These are phyloP conservation scores for Sinocyclocheilus grahami DNA, from an alignment of 2,113 vertebrate species.

Conservation along the genomic window DNA sequence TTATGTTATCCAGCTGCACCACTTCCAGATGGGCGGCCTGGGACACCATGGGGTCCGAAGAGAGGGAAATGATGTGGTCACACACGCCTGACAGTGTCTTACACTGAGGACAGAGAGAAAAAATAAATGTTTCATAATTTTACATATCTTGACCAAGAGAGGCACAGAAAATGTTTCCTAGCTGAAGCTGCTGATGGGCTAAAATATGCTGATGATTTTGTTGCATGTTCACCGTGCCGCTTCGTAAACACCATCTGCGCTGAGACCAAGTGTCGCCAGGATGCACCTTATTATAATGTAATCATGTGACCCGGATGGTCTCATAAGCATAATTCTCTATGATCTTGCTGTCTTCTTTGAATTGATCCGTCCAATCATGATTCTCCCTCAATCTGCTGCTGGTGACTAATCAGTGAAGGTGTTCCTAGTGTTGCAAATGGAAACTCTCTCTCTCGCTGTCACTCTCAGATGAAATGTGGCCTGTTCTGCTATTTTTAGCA, in stretches of 20 bases:
- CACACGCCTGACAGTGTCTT: constrained; percentile 94
- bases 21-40: constrained; percentile 94
- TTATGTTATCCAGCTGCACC: constrained; percentile 89
- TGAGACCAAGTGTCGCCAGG: constrained; percentile 7
- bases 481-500: constrained; percentile 55
- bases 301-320: constrained; percentile 29
- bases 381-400: constrained; percentile 20
- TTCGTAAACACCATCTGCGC: constrained; percentile 55
- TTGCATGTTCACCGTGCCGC: constrained; percentile 37
- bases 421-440: not conserved
- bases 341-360: not conserved
- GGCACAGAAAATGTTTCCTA: not conserved
- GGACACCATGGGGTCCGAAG: constrained; percentile 90
- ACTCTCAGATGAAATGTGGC: constrained; percentile 30
- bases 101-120: constrained; percentile 76
- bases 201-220: constrained; percentile 52
- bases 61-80: constrained; percentile 91
- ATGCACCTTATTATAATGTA: constrained; percentile 40
- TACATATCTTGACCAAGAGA: not conserved
- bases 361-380: not conserved
- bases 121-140: not conserved
- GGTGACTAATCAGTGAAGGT: constrained; percentile 16
- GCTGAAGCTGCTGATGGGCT: constrained; percentile 24
- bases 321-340: constrained; percentile 18
- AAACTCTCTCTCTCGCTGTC: not conserved